These are phyloP conservation scores for Tympanoctomys barrerae DNA, from an alignment of 2,797 vertebrate species.

Conservation along the genomic window DNA sequence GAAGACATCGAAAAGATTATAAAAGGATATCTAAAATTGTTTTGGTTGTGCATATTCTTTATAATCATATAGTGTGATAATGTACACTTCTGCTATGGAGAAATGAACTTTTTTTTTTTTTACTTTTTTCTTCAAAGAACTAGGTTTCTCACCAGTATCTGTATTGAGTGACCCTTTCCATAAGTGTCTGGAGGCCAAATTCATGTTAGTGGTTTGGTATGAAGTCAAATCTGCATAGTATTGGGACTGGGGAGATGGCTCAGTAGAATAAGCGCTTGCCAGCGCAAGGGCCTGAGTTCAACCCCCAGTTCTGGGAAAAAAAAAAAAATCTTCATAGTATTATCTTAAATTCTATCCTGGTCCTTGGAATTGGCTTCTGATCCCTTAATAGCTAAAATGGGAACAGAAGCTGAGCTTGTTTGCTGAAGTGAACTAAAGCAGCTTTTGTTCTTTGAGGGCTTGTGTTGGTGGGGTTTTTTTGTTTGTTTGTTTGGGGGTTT, in stretches of 20 bases:
- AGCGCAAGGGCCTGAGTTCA: too few species aligned
- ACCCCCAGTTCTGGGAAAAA: too few species aligned
- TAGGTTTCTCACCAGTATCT: slow-evolving; percentile 1
- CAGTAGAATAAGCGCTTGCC: too few species aligned
- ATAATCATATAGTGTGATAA: background rate
- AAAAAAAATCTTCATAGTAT: slow-evolving; percentile 40
- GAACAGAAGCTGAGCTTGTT: slow-evolving; percentile 70
- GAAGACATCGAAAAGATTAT: slow-evolving; percentile 22
- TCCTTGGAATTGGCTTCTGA: slow-evolving; percentile 60
- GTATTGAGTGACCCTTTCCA: slow-evolving; percentile 17
- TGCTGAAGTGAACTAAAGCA: slow-evolving; percentile 26
- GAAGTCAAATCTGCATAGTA: slow-evolving; percentile 67
- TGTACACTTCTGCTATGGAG: background rate
- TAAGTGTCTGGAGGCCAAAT: slow-evolving; percentile 52
- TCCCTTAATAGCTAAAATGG: slow-evolving; percentile 45
- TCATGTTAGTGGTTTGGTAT: slow-evolving; percentile 46
- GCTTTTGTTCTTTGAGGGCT: slow-evolving; percentile 63
- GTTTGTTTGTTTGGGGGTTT: background rate
- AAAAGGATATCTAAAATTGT: slow-evolving; percentile 17
- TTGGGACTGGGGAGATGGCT: background rate
- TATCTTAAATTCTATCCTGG: slow-evolving; percentile 65
- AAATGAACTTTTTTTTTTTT: background rate
- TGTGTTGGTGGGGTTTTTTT: background rate
- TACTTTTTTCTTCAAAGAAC: slow-evolving; percentile 49
- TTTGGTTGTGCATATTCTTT: background rate